Percentiles rank a stretch among this genome's conserved stretches.
Conservation (phyloP, 2,888 invertebrate genomes). For the Esperia sulphurella region DNA sequence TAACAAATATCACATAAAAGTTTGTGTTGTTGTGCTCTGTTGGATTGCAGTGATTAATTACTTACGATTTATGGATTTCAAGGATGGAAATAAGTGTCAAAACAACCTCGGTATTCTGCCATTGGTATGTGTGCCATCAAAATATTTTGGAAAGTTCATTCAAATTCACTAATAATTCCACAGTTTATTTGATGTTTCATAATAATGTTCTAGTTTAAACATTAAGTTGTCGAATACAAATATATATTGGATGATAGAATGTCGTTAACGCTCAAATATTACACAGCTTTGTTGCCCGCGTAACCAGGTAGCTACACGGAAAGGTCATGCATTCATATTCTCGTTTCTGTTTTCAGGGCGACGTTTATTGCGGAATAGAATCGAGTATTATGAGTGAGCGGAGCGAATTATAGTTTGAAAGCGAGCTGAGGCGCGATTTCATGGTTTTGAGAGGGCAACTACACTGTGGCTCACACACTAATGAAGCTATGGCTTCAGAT, state of each 20-base stretch:
- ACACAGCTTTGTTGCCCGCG: constrained; percentile 72
- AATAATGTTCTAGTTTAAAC: constrained; percentile 17
- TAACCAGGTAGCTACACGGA: constrained; percentile 76
- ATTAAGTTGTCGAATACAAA: constrained; percentile 15
- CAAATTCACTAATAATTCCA: constrained; percentile 34
- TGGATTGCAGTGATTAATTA: constrained; percentile 59
- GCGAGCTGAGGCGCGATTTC: constrained; percentile 31
- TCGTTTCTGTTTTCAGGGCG: constrained; percentile 66
- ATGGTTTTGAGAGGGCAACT: constrained; percentile 84
- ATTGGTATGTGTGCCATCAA: constrained; percentile 79
- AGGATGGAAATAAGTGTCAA: constrained; percentile 36
- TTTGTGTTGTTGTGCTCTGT: constrained; percentile 41
- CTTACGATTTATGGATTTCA: constrained; percentile 56
- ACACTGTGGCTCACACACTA: constrained; percentile 70
- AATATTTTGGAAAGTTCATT: constrained; percentile 79
- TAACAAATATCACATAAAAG: constrained; percentile 55
- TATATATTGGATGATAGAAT: constrained; percentile 10
- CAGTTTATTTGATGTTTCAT: constrained; percentile 19
- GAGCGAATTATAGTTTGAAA: constrained; percentile 10
- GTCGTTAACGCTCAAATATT: constrained; percentile 29
- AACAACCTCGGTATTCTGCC: constrained; percentile 62
- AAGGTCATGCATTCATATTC: constrained; percentile 75
- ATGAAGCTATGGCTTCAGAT: constrained; percentile 85
- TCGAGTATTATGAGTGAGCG: constrained; percentile 5
- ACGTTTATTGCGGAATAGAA: constrained; percentile 34